Base-by-base conservation (phyloP, 2,797 vertebrate genomes). In the Pangasius krempfi region DNA sequence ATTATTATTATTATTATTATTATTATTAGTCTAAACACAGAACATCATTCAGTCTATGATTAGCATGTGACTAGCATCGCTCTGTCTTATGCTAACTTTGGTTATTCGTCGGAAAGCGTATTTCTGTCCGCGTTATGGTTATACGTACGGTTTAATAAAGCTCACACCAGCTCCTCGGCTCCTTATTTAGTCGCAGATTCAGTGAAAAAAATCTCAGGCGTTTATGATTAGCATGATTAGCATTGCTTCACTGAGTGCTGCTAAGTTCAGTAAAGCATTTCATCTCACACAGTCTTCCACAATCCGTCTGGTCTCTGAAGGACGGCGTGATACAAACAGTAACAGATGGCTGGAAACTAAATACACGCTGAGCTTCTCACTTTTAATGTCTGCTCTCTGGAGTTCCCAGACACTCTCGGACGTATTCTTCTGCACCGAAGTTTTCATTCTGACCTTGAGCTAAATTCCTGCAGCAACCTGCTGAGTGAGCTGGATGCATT, bases 341-440 rank as follows among this genome's bases (percentile, higher is more conserved):
- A 47, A 80, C 86, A 90, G 89, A 86, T 90, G 89, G 84, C 50
- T 33, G 54, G 87, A 88, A 86, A 90, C 84, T 33, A 25, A 83
- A 90, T 83, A 58, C 87, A 72, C 14, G 18, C 88, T 75, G 73
- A 62, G 47, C 79, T 70, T 86, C 78, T 60, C 62, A 88, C 75
- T 85, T 85, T 88, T 78, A 80, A 84, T 66, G 60, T 50, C 84
- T 88, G 50, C 85, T 79, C 89, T 85, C 85, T 58, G 60, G 87
- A 81, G 30, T 30, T 85, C 22, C 52, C 44, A 78, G 50, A 89
- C 33, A 16, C 22, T 84, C 56, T 37, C 73, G 5, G 62, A 73
- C 14, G 37, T 80, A 44, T 79, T n/a, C 33, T 84, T 18, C 27
- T 70, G 18, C 33, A 56, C 37, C 10, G 5, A 40, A 60, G 3